Evolutionary conservation across 2,888 invertebrate genomes (phyloP).

Genomic region (Apotomis turbidana): DNA sequence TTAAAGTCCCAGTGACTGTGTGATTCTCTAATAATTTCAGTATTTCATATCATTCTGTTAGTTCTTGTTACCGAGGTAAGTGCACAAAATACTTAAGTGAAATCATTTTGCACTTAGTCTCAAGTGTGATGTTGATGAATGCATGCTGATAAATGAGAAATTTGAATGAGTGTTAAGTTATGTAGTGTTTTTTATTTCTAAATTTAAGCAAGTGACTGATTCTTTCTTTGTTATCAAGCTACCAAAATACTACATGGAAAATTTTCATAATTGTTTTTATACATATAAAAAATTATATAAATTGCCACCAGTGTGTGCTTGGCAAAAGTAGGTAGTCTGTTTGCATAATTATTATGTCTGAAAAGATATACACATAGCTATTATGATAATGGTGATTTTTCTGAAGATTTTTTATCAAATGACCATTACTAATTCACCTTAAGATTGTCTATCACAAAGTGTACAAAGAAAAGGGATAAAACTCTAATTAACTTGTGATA

Average conservation of each 20-base stretch:
- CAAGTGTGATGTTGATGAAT: conserved; percentile 35
- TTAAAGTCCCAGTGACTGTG: conserved; percentile 87
- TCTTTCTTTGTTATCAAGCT: conserved; percentile 6
- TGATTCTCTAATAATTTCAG: conserved; percentile 60
- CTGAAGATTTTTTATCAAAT: not conserved
- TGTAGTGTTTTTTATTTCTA: conserved; percentile 19
- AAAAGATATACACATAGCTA: not conserved
- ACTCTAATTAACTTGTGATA: conserved; percentile 27
- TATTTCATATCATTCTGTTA: conserved; percentile 52
- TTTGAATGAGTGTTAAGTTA: conserved; percentile 3
- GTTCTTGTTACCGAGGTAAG: conserved; percentile 58
- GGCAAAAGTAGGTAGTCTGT: not conserved
- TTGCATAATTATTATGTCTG: not conserved
- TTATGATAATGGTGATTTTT: not conserved
- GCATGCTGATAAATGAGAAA: conserved; percentile 16
- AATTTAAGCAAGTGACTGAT: conserved; percentile 37
- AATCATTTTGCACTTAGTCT: conserved; percentile 57
- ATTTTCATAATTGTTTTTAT: not conserved
- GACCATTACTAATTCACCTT: conserved; percentile 1
- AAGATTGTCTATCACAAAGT: conserved; percentile 9
- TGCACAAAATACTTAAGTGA: conserved; percentile 72
- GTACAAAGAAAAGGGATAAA: conserved; percentile 10
- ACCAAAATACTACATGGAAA: not conserved
- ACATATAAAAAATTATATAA: not conserved
- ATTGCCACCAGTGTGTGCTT: not conserved